Conservation (phyloP, 2,113 vertebrate species). For the Edolisoma coerulescens region DNA sequence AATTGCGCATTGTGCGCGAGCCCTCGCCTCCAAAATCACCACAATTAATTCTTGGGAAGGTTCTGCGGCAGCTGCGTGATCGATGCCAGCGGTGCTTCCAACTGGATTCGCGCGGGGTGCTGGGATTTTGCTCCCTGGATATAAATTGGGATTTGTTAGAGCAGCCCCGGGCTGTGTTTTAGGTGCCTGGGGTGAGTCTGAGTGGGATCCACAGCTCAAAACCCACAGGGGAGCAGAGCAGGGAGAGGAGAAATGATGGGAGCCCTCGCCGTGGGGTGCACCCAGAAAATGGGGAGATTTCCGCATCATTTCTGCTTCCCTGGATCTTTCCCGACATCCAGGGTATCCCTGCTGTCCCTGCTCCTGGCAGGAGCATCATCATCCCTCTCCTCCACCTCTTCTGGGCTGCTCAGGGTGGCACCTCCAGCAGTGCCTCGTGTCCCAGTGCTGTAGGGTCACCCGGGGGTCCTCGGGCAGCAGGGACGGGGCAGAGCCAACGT, state of each 20-base stretch:
- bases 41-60: not conserved
- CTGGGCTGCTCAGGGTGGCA: not conserved
- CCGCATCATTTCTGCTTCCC: not conserved
- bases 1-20: not conserved
- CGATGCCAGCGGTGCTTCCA: fast-evolving
- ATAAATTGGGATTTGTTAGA: not conserved
- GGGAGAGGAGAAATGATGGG: not conserved
- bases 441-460: not conserved
- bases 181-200: not conserved
- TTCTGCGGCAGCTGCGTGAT: not conserved
- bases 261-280: not conserved
- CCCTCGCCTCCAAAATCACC: not conserved
- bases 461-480: not conserved
- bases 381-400: not conserved
- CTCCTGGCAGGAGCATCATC: fast-evolving
- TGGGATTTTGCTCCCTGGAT: not conserved
- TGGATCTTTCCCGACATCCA: fast-evolving
- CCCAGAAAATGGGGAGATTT: not conserved
- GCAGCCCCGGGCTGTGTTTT: not conserved
- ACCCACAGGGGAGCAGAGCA: not conserved
- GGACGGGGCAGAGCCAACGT: not conserved
- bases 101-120: not conserved
- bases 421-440: fast-evolving
- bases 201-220: not conserved
- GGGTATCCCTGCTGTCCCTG: not conserved